phyloP scores from a whole-genome alignment of 2,113 vertebrate genomes.

The Uropsilus gracilis region DNA sequence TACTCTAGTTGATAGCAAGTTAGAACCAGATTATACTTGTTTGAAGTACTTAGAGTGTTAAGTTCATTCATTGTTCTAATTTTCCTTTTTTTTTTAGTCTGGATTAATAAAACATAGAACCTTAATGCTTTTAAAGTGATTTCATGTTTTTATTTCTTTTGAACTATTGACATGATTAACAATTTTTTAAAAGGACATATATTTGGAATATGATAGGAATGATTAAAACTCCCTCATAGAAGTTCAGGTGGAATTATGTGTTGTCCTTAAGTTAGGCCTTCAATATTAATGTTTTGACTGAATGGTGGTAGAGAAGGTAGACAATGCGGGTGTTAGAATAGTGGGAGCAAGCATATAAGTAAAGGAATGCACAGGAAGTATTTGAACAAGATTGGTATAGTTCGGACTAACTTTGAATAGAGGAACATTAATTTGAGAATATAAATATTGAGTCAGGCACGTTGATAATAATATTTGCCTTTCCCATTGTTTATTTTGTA shows the following conservation, averaged over 20 bases:
- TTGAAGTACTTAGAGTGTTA: background rate
- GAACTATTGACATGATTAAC: background rate
- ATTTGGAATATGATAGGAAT: background rate
- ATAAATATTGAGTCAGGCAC: background rate
- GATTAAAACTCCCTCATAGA: background rate
- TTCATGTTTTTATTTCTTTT: slow-evolving; percentile 24
- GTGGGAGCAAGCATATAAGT: background rate
- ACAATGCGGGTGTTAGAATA: background rate
- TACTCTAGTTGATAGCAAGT: background rate
- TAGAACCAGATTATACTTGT: background rate
- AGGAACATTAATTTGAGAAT: background rate
- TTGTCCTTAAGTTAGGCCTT: slow-evolving; percentile 1
- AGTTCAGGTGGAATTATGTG: background rate
- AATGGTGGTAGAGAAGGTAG: background rate
- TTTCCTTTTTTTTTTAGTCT: background rate
- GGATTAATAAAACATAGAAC: background rate
- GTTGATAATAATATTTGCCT: background rate
- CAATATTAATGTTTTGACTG: slow-evolving; percentile 4
- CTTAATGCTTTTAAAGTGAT: slow-evolving; percentile 16
- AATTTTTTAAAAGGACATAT: background rate
- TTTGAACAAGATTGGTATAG: background rate
- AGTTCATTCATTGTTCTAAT: background rate
- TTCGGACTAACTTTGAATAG: slow-evolving; percentile 8
- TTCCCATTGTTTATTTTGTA: background rate
- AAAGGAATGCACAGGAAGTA: background rate